phyloP scores from a whole-genome alignment of 2,797 vertebrate species.

The Apogon talboti region DNA sequence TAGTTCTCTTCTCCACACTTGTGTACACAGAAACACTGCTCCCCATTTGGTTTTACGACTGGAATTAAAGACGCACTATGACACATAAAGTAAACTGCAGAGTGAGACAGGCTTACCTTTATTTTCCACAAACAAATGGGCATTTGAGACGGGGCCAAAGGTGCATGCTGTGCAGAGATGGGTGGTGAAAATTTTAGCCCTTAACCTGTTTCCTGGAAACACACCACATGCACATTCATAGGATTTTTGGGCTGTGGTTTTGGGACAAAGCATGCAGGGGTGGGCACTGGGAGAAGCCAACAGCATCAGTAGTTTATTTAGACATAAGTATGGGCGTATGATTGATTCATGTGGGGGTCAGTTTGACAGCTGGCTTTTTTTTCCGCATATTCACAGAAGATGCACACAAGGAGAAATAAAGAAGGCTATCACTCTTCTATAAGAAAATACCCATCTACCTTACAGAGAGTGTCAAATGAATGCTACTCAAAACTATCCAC shows the following conservation, averaged over 20 bases:
- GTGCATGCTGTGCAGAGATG: constrained; percentile 20
- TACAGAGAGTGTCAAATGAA: too few species aligned
- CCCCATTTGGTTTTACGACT: constrained; percentile 6
- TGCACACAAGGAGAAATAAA: not conserved
- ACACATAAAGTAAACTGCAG: constrained; percentile 37
- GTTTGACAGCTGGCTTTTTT: not conserved
- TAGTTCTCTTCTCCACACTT: constrained; percentile 22
- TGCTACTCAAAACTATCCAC: too few species aligned
- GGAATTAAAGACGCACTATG: constrained; percentile 24
- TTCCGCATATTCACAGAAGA: not conserved
- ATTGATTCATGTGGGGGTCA: constrained; percentile 11
- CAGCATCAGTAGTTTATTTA: constrained; percentile 11
- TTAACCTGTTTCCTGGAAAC: constrained; percentile 27
- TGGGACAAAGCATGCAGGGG: constrained; percentile 29
- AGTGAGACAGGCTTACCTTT: constrained; percentile 19
- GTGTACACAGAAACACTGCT: constrained; percentile 11
- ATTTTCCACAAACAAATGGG: constrained; percentile 1
- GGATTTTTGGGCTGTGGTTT: constrained; percentile 38
- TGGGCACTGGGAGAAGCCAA: constrained; percentile 13
- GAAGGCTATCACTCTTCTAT: not conserved
- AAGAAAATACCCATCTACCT: not conserved
- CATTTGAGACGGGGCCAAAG: constrained; percentile 27
- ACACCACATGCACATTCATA: constrained; percentile 33
- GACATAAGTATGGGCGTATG: not conserved
- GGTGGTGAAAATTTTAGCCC: constrained; percentile 39